Base-by-base conservation (phyloP, 2,113 vertebrate genomes). In the Hydropotes inermis region DNA sequence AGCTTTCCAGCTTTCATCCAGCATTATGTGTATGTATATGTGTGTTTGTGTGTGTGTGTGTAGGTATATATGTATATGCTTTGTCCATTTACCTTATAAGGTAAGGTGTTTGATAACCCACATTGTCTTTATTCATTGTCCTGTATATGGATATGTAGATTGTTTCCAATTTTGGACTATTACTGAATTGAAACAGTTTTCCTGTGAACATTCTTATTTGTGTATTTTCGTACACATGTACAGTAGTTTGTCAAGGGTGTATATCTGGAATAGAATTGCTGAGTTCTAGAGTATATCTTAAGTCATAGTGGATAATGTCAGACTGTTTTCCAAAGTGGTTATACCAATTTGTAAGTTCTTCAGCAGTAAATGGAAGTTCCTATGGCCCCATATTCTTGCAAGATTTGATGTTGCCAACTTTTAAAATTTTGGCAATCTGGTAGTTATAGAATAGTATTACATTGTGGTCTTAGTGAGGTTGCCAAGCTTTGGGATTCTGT, bases 151-250 rank as follows among this genome's bases (percentile, higher is more conserved):
- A 47, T 91, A 91, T 81, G 30, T 84, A 60, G 19, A 95, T 50
- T 93, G 55, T 52, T 96, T 91, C n/a, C 23, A 79, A 7, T 39
- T 91, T 94, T 88, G 33, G 21, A 8, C n/a, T 76, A 7, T 79
- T 92, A 74, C 45, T 81, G 28, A 52, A n/a, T 67, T 52, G n/a
- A 36, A 94, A 93, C 25, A 96, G 4, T 67, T 82, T 7, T 90
- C 12, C 30, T 97, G 21, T 97, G n/a, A 52, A 61, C 57, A 89
- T 97, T 92, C 27, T 87, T 95, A 78, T 85, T 91, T 87, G 36
- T 93, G 1, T 52, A 55, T 74, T 97, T 91, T 94, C 52, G 28
- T 90, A 93, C 5, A 83, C 28, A 33, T 33, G 1, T 79, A 55
- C 9, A 84, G 83, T 13, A 82, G n/a, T 94, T 94, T 96, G 5